Conservation (phyloP, 2,888 invertebrate genomes). For the Orchesellides sinensis region DNA sequence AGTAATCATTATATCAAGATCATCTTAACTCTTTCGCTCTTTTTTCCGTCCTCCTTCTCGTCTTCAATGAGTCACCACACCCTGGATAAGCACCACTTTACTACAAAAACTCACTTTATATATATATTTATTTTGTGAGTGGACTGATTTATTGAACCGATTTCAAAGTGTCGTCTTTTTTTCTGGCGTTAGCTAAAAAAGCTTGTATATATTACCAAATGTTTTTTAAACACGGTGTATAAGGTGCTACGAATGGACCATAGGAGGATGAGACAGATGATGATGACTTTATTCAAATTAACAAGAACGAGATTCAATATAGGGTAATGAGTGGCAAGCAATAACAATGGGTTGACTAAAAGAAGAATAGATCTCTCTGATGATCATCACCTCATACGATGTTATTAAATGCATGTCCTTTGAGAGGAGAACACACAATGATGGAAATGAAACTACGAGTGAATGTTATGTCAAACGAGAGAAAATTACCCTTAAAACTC, state of each 20-base stretch:
- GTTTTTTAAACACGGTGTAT: background rate
- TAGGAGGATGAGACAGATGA: background rate
- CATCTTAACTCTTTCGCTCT: conserved; percentile 9
- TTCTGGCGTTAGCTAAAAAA: background rate
- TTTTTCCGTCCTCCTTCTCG: conserved; percentile 14
- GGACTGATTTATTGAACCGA: conserved; percentile 73
- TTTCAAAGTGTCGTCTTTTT: conserved; percentile 6
- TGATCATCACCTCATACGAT: conserved; percentile 7
- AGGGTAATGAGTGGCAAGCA: background rate
- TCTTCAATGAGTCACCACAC: conserved; percentile 66
- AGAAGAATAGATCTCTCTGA: too few relatives aligned
- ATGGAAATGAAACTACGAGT: background rate
- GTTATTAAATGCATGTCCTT: conserved; percentile 42
- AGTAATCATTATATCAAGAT: background rate
- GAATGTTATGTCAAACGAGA: conserved; percentile 14
- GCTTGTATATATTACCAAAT: too few relatives aligned
- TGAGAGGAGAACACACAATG: conserved; percentile 12
- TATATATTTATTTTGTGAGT: too few relatives aligned
- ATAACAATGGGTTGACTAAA: background rate
- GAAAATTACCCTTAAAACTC: conserved; percentile 39
- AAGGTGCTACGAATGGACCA: background rate
- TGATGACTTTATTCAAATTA: background rate
- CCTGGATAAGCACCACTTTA: conserved; percentile 65
- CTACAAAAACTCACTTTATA: conserved; percentile 22
- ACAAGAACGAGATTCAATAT: too few relatives aligned